Conservation (phyloP, 2,113 vertebrate species). For the Trichomycterus rosablanca region DNA sequence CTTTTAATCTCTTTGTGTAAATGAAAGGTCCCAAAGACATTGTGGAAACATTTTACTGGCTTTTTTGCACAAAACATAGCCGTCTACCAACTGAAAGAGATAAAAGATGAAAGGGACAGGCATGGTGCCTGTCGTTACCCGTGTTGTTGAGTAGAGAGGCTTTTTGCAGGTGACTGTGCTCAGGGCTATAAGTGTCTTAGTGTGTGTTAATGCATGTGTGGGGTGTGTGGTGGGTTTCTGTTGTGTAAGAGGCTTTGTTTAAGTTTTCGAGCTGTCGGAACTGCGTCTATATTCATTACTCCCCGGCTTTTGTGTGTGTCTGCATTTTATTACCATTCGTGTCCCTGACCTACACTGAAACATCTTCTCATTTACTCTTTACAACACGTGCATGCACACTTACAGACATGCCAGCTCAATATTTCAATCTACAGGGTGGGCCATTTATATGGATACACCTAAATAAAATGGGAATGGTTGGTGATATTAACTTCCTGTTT, state of each 20-base stretch:
- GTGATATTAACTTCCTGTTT: too few species aligned
- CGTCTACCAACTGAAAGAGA: too few species aligned
- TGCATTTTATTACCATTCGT: slow-evolving; percentile 12
- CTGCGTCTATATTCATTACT: slow-evolving; percentile 1
- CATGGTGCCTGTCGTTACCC: too few species aligned
- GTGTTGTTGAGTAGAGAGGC: too few species aligned
- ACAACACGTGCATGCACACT: neutral
- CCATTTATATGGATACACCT: too few species aligned
- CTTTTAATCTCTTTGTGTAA: too few species aligned
- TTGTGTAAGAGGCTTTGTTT: slow-evolving; percentile 25
- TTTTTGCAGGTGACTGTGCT: slow-evolving; percentile 5
- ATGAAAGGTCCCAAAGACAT: too few species aligned
- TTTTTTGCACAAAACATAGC: too few species aligned
- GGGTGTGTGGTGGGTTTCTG: slow-evolving; percentile 20
- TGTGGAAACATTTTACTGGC: too few species aligned
- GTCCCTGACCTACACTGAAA: slow-evolving; percentile 20
- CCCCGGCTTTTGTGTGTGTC: slow-evolving; percentile 10
- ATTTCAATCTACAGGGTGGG: too few species aligned
- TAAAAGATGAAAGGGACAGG: too few species aligned
- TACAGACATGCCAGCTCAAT: neutral
- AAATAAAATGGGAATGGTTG: too few species aligned
- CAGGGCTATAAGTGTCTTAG: neutral
- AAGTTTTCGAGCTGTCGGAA: neutral
- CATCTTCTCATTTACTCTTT: slow-evolving; percentile 9
- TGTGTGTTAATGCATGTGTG: neutral